Percentiles rank a stretch among this genome's conserved stretches.
Conservation (phyloP, 2,113 vertebrate species). For the Vanacampus margaritifer region DNA sequence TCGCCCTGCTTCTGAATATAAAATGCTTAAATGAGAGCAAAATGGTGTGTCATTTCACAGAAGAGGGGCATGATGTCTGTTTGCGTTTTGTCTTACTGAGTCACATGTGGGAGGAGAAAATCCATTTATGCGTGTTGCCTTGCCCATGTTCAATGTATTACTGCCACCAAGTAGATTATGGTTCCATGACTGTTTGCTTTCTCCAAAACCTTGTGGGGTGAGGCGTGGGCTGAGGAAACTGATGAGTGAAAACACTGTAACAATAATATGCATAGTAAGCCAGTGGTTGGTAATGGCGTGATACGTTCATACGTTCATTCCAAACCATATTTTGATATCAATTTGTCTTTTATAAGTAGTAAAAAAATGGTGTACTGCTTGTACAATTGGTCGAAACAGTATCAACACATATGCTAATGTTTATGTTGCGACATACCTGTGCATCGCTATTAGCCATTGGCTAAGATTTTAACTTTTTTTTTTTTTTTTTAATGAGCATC, state of each 20-base stretch:
- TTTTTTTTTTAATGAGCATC: no score
- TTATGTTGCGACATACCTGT: no score
- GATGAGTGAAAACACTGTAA: background rate
- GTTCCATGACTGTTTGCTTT: background rate
- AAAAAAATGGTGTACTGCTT: background rate
- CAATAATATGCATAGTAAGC: background rate
- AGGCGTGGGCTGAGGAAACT: background rate
- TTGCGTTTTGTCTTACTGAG: slow-evolving; percentile 20
- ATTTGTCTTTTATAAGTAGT: background rate
- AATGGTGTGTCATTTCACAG: slow-evolving; percentile 55
- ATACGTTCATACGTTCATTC: no score
- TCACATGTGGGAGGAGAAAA: slow-evolving; percentile 12
- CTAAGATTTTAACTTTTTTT: no score
- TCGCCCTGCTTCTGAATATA: slow-evolving; percentile 58
- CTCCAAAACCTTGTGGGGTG: background rate
- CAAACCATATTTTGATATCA: no score
- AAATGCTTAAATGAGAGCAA: slow-evolving; percentile 64
- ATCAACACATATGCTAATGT: background rate
- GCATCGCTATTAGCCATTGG: no score
- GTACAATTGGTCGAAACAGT: background rate
- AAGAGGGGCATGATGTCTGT: slow-evolving; percentile 25
- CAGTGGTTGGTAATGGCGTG: no score
- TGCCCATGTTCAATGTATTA: slow-evolving; percentile 27
- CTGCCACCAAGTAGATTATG: background rate
- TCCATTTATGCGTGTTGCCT: slow-evolving; percentile 14